Evolutionary conservation across 1,140 invertebrate genomes (phyloP).

Genomic region (Philopotamus ludificatus): DNA sequence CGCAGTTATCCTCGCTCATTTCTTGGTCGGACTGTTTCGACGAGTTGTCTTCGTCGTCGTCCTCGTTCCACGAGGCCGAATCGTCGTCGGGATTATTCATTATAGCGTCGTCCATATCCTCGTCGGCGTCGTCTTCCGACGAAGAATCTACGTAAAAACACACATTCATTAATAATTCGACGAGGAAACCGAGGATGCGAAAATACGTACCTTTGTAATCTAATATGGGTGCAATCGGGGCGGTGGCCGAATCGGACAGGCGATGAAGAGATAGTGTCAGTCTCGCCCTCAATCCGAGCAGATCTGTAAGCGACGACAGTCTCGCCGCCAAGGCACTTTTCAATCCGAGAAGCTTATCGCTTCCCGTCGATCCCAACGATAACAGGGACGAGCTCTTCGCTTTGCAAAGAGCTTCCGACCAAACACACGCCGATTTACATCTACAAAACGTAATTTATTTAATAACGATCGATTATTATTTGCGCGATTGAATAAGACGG

Average conservation of each 20-base stretch:
- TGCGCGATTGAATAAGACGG: neutral
- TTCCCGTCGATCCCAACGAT: constrained; percentile 2
- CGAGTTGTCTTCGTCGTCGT: constrained; percentile 36
- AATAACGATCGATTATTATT: neutral
- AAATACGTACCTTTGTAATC: constrained; percentile 48
- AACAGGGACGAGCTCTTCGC: constrained; percentile 29
- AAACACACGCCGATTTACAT: constrained; percentile 36
- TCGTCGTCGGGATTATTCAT: constrained; percentile 46
- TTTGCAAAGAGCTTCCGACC: constrained; percentile 34
- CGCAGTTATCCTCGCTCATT: constrained; percentile 36
- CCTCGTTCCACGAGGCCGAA: constrained; percentile 45
- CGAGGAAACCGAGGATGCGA: too few species aligned
- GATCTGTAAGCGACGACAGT: constrained; percentile 47
- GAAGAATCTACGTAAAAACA: constrained; percentile 46
- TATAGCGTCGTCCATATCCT: constrained; percentile 37
- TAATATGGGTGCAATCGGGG: constrained; percentile 42
- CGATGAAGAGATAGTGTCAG: constrained; percentile 46
- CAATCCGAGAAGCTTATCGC: neutral
- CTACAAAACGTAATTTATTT: constrained; percentile 11
- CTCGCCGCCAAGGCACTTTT: constrained; percentile 39
- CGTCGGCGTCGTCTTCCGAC: constrained; percentile 48
- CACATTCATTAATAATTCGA: neutral
- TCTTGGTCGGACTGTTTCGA: constrained; percentile 29
- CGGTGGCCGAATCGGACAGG: constrained; percentile 19
- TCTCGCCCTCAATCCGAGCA: constrained; percentile 48